Base-by-base conservation (phyloP, 1,140 invertebrate species). In the Drosophila eugracilis region DNA sequence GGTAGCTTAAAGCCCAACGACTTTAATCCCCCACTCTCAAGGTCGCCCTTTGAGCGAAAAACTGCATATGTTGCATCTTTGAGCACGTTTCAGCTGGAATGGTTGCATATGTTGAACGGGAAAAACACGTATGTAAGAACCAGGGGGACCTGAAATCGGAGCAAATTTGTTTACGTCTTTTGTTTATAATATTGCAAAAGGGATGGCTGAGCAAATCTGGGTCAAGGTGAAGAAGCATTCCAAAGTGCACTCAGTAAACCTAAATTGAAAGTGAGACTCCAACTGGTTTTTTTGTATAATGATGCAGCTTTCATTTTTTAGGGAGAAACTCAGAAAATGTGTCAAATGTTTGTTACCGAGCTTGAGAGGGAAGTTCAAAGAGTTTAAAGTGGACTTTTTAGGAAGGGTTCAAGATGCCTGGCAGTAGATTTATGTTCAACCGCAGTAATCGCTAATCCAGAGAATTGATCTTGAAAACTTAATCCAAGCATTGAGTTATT, bases 161-260 rank as follows among this genome's bases (percentile, higher is more conserved):
- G 9, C 19, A 58, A 22, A 62, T 62, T 45, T 44, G 42, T 14
- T 55, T 58, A 30, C 72, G 41, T 60, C 48, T 65, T 58, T 78
- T 54, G 24, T 41, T 45, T 74, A 65, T 19, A 22, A 14, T 32
- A 55, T 50, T 28, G 47, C 30, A 22, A 57, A 52, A 66, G 74
- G 54, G 50, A 44, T 62, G 37, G 6, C n/a, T 67, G 36, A 21
- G n/a, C 44, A 50, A 34, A 88, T 81, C 69, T 86, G 70, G 83
- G 81, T 88, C 81, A 86, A 88, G 81, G 81, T 85, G 50, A 79
- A 67, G 63, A 67, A 28, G 60, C 41, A 65, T 30, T 36, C 55
- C 24, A 9, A 28, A 65, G 63, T 42, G 62, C 63, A 67, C 63
- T 67, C 60, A 24, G 53, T 15, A 14, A 30, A 60, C 53, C 62